These are phyloP conservation scores for Athetis lepigone DNA, from an alignment of 2,888 invertebrate species.

Conservation along the genomic window DNA sequence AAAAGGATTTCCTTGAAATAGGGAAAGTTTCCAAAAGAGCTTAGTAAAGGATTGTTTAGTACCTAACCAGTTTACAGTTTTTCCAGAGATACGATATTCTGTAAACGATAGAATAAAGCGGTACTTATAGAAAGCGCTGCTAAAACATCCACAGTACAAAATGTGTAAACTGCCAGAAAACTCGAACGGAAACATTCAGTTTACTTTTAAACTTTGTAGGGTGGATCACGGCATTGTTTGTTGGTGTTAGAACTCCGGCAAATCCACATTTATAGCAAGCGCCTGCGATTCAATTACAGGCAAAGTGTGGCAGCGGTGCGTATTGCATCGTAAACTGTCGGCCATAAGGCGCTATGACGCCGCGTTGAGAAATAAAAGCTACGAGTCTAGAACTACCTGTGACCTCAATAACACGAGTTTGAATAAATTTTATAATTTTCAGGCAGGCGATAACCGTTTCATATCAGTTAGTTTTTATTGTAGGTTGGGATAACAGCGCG, in stretches of 20 bases:
- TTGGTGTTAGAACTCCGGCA: conserved; percentile 69
- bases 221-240: conserved; percentile 68
- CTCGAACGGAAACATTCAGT: conserved; percentile 50
- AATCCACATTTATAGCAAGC: conserved; percentile 82
- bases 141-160: conserved; percentile 25
- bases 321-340: conserved; percentile 86
- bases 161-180: conserved; percentile 41
- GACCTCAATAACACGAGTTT: conserved; percentile 73
- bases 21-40: conserved; percentile 35
- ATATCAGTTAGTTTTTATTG: conserved; percentile 46
- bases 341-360: conserved; percentile 84
- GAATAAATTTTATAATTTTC: conserved; percentile 62
- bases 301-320: conserved; percentile 84
- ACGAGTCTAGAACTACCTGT: conserved; percentile 69
- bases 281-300: conserved; percentile 88
- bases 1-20: conserved; percentile 26
- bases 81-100: conserved; percentile 16
- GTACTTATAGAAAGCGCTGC: neutral
- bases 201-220: conserved; percentile 66
- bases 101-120: conserved; percentile 7
- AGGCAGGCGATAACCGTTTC: conserved; percentile 42
- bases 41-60: conserved; percentile 32
- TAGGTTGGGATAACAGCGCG: neutral
- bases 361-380: conserved; percentile 74
- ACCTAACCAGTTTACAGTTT: conserved; percentile 19